These are phyloP conservation scores for Prolemur simus DNA, from an alignment of 2,113 vertebrate species.

Conservation along the genomic window DNA sequence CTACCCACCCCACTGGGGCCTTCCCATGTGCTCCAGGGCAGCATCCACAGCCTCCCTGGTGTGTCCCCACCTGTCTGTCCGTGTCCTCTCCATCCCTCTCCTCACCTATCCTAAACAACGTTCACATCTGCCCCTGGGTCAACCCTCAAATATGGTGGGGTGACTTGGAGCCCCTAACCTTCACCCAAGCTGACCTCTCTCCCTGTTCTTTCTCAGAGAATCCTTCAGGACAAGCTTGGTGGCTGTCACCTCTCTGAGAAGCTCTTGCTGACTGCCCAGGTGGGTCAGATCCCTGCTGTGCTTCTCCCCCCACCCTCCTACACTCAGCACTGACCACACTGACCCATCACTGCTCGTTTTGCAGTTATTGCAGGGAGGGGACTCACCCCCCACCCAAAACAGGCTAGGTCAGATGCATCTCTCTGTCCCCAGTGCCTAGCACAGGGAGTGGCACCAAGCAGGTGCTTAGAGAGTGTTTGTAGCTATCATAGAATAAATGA, in stretches of 20 bases:
- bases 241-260: neutral
- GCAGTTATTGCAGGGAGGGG: neutral
- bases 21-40: neutral
- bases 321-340: neutral
- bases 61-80: neutral
- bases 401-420: too few species aligned
- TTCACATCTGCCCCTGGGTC: neutral
- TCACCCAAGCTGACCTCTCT: neutral
- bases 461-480: neutral
- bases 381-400: neutral
- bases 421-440: neutral
- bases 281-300: neutral
- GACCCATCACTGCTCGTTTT: neutral
- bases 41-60: neutral
- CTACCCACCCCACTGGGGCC: neutral
- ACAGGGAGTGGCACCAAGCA: neutral
- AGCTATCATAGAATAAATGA: neutral
- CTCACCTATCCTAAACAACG: neutral
- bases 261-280: neutral
- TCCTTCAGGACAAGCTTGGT: neutral
- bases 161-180: neutral
- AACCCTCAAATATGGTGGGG: accelerated
- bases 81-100: neutral
- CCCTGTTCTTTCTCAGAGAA: neutral
- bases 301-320: neutral